phyloP scores from a whole-genome alignment of 2,797 vertebrate species.

The Macrochelys suwanniensis region DNA sequence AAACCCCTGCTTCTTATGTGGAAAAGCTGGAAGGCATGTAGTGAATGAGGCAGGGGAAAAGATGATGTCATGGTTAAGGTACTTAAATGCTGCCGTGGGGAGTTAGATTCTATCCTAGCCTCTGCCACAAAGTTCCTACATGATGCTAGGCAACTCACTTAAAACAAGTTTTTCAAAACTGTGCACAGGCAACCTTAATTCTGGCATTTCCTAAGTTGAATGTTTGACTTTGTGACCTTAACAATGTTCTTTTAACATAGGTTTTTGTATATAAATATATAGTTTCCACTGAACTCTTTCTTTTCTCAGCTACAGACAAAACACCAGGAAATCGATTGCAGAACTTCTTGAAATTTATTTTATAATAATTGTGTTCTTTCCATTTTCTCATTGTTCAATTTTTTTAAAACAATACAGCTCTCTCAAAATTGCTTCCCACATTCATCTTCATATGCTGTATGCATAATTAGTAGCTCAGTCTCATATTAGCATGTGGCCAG shows the following conservation, averaged over 20 bases:
- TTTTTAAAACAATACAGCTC: slow-evolving; percentile 21
- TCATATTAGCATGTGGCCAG: slow-evolving; percentile 27
- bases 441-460: slow-evolving; percentile 8
- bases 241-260: slow-evolving; percentile 38
- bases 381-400: neutral
- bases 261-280: neutral
- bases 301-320: slow-evolving; percentile 29
- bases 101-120: neutral
- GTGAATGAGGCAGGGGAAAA: neutral
- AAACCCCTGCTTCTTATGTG: neutral
- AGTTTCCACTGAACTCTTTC: neutral
- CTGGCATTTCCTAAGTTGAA: neutral
- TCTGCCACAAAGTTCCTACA: neutral
- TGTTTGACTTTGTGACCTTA: neutral
- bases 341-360: slow-evolving; percentile 11
- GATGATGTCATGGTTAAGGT: neutral
- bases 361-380: slow-evolving; percentile 11
- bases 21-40: neutral
- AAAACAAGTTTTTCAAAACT: neutral
- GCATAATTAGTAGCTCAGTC: slow-evolving; percentile 47
- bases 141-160: neutral
- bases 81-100: fast-evolving
- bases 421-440: slow-evolving; percentile 29
- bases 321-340: neutral
- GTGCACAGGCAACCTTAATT: neutral